Evolutionary conservation across 2,797 vertebrate genomes (phyloP), one percentile per base, ranked within the genome.

Genomic region (Gymnoscopelus braueri): DNA sequence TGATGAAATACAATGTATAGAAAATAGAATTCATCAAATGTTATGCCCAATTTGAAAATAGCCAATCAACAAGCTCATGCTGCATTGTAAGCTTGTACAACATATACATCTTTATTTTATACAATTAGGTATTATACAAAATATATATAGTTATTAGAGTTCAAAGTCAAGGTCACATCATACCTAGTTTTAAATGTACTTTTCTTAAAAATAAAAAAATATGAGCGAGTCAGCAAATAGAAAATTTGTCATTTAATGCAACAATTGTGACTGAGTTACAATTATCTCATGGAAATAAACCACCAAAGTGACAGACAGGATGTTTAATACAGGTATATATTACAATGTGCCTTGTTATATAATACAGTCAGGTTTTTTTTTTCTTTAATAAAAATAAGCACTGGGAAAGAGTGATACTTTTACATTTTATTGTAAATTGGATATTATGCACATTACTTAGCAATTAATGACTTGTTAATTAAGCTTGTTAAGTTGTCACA

Each of bases 301-400:
- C 89, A 92, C 90, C 89, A 93, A 95, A 94, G 91, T 74, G 88
- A 95, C 94, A 95, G 94, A 95, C 94, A 95, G 84, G 91, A 90
- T 94, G 94, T 96, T 94, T 94, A 95, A 94, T 95, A 96, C 92
- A 96, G 90, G 94, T 94, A 94, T 93, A 98, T 96, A 96, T 97
- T 97, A 98, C 96, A 98, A 92, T 96, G 95, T 95, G 93, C 94
- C 94, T 94, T 92, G 89, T 94, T 95, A 87, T 88, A 96, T 95
- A 95, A 95, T 97, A 97, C 95, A 97, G 92, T 94, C 94, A 92
- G 94, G 91, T 92, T 88, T 88, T 91, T 90, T 87, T 94, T 91
- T 73, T 79, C 87, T 91, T 90, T 59, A 92, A 93, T 92, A 94
- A 95, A 96, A 95, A 96, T 94, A 93, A 90, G 89, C 87, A 92